Percentiles rank a stretch among this genome's conserved stretches.
These are phyloP conservation scores for Semaprochilodus insignis DNA, from an alignment of 2,797 vertebrate species.

Conservation along the genomic window DNA sequence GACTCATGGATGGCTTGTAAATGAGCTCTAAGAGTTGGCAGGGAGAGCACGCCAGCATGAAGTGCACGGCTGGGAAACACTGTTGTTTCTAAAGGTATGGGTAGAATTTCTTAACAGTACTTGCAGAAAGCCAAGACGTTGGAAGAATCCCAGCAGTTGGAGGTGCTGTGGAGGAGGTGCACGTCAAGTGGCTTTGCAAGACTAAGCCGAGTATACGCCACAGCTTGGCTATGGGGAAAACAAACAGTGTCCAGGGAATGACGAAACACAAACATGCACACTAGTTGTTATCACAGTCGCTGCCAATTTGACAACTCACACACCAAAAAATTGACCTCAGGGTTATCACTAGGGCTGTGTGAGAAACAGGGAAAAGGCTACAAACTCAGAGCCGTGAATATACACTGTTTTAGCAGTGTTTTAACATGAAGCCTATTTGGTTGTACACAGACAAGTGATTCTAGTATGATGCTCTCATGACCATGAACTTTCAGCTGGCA, in stretches of 20 bases:
- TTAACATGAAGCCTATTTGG: no score
- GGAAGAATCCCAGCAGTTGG: constrained; percentile 6
- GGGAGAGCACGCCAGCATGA: background rate
- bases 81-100: background rate
- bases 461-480: no score
- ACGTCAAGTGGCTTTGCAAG: background rate
- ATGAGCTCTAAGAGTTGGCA: background rate
- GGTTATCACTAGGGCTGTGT: constrained; percentile 8
- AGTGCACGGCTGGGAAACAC: background rate
- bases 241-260: background rate
- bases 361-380: background rate
- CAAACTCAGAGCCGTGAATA: no score
- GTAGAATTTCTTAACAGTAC: background rate
- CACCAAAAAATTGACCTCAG: background rate
- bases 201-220: background rate
- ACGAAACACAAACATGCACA: constrained; percentile 21
- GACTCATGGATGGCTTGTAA: background rate
- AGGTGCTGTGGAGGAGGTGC: constrained; percentile 22
- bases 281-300: constrained; percentile 6
- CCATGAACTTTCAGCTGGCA: no score
- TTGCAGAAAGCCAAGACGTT: constrained; percentile 10
- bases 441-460: no score
- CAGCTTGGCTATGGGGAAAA: background rate
- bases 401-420: no score
- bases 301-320: constrained; percentile 21